Evolutionary conservation across 1,140 invertebrate genomes (phyloP).

Genomic region (Lucilia sericata): DNA sequence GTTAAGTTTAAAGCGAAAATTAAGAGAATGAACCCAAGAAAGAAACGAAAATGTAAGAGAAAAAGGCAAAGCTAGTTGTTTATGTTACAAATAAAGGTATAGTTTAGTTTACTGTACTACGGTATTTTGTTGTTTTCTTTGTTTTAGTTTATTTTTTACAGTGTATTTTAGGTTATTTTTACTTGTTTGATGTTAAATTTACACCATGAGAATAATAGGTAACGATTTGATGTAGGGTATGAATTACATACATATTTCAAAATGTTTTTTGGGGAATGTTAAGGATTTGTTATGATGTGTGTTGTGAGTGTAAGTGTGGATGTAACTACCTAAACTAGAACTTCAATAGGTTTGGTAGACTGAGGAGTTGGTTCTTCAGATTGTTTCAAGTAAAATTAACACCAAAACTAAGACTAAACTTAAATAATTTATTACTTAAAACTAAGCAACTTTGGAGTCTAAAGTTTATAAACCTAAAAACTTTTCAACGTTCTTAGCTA

Average conservation of each 20-base stretch:
- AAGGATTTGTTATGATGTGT: background rate
- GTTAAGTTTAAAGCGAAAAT: slow-evolving; percentile 7
- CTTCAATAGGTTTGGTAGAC: background rate
- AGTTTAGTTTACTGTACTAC: slow-evolving; percentile 25
- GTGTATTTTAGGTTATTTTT: background rate
- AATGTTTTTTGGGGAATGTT: too few relatives aligned
- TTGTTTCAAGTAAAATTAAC: background rate
- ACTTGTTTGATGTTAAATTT: background rate
- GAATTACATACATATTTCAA: background rate
- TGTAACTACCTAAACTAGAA: slow-evolving; percentile 8
- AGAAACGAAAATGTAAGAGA: background rate
- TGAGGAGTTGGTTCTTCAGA: background rate
- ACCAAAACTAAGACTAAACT: slow-evolving; percentile 5
- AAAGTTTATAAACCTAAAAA: background rate
- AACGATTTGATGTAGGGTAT: background rate
- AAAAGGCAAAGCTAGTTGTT: slow-evolving; percentile 12
- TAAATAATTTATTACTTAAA: background rate
- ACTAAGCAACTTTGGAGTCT: background rate
- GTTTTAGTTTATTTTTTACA: background rate
- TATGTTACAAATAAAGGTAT: background rate
- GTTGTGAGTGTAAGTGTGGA: too few relatives aligned
- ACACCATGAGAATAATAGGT: background rate
- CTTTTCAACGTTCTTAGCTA: background rate
- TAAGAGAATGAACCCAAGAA: background rate
- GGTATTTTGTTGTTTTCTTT: background rate